Evolutionary conservation across 1,140 invertebrate genomes (phyloP).

Genomic region (Teleogryllus occipitalis): DNA sequence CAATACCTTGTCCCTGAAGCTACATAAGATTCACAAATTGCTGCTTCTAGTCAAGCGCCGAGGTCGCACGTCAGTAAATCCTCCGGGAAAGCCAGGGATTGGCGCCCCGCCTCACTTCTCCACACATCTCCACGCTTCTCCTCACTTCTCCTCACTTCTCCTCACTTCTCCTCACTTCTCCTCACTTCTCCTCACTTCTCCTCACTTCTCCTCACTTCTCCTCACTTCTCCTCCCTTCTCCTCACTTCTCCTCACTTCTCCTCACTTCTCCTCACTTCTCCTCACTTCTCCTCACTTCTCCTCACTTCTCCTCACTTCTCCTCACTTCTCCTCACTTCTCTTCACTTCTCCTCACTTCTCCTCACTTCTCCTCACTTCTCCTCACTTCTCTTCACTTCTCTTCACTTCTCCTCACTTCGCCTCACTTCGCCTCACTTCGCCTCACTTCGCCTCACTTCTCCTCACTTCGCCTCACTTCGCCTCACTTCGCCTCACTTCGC

Average conservation of each 20-base stretch:
- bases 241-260: background rate
- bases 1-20: too few relatives aligned
- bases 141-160: conserved; percentile 9
- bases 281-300: background rate
- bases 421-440: background rate
- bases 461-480: background rate
- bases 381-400: background rate
- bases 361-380: background rate
- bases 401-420: background rate
- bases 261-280: too few relatives aligned
- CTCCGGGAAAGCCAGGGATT: too few relatives aligned
- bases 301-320: background rate
- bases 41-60: too few relatives aligned
- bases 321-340: background rate
- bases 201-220: background rate
- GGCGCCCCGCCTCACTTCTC: background rate
- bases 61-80: too few relatives aligned
- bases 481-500: background rate
- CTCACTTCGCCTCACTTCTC: background rate
- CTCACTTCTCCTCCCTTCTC: background rate
- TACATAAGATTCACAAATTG: too few relatives aligned
- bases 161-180: background rate
- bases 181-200: background rate
- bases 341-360: background rate
- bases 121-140: background rate